Evolutionary conservation across 2,888 invertebrate species (phyloP), one percentile per base, ranked within the genome.

Genomic region (Rhogogaster chlorosoma): DNA sequence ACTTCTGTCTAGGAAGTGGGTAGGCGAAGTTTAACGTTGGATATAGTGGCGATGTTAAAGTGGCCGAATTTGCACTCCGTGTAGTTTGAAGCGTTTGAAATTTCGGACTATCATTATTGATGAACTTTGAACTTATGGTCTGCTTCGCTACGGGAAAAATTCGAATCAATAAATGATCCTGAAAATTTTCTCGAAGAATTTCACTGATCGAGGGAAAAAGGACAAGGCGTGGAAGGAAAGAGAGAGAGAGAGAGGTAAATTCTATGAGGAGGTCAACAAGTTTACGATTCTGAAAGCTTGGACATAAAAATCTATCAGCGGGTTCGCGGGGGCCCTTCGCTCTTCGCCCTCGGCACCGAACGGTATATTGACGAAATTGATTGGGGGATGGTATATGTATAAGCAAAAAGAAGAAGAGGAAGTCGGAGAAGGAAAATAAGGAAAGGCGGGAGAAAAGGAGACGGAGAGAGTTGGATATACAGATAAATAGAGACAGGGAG

Each of bases 341-440:
- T 38, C 38, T 61, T 80, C 61, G 38, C 80, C 61, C 80, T 80
- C 80, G 80, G 80, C 80, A 22, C n/a, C 49, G 12, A 80, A 38
- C 61, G 38, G 80, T 80, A 80, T 80, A 80, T 80, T 80, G 80
- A 61, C 80, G 80, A 80, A 80, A 80, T 80, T 80, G 80, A 80
- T 80, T 80, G 80, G 80, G 61, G 53, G 78, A 78, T 49, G 78
- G 61, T 57, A 57, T 29, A 36, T 29, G 42, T 36, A 36, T 57
- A 32, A 53, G 49, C 29, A 32, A 49, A 53, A 77, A 53, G 49
- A 49, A 77, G 18, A 53, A 53, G 45, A 45, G 22, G 61, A 38
- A 38, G 26, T 26, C n/a, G 61, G 15, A 15, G 61, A 18, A 36
- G 61, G 9, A 22, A 26, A 22, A 22, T 22, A 15, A 29, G 26